These are phyloP conservation scores for Todiramphus chloris DNA, from an alignment of 2,113 vertebrate genomes.

Conservation along the genomic window DNA sequence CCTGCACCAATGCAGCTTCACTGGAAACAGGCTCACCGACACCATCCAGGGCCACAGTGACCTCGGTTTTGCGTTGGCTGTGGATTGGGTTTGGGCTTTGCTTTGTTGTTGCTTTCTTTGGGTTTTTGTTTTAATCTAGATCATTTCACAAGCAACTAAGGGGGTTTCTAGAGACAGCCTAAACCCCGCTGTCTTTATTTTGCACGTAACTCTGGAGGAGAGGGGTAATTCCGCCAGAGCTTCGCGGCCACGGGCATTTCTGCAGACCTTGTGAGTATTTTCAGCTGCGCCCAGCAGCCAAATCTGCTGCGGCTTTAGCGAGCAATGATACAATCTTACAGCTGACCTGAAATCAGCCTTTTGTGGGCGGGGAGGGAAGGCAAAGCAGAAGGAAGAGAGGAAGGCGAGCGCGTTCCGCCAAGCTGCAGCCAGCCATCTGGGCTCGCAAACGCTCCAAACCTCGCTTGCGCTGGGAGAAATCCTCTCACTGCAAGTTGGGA, in stretches of 20 bases:
- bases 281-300: not conserved
- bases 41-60: not conserved
- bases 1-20: not conserved
- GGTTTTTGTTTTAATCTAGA: not conserved
- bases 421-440: slow-evolving; percentile 56
- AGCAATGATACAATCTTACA: not conserved
- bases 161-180: not conserved
- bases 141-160: not conserved
- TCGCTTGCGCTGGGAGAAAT: not conserved
- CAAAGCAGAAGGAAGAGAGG: not conserved
- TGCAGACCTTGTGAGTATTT: not conserved
- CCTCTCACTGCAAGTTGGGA: not conserved
- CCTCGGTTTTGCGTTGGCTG: not conserved
- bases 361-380: not conserved
- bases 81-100: not conserved
- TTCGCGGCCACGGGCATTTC: not conserved
- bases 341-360: slow-evolving; percentile 25
- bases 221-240: not conserved
- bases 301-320: not conserved
- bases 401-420: not conserved
- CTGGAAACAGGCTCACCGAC: not conserved
- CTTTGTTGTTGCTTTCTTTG: not conserved
- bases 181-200: fast-evolving
- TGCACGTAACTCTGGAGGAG: not conserved
- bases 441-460: not conserved